A percentile compares a stretch with the other conserved stretches of the same genome.
phyloP scores from a whole-genome alignment of 2,888 invertebrate genomes.

The Polia nebulosa region DNA sequence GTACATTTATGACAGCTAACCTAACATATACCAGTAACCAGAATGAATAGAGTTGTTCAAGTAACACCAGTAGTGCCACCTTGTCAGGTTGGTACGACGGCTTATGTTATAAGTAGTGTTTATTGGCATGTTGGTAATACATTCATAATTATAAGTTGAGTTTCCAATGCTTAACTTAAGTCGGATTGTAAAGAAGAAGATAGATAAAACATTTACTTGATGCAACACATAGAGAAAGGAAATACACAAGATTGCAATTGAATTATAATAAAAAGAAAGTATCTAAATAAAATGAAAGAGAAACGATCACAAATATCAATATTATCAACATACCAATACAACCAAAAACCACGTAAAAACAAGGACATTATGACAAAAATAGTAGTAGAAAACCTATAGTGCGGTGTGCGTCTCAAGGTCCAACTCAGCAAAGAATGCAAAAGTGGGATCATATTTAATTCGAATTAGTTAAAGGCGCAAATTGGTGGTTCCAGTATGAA shows the following conservation, averaged over 20 bases:
- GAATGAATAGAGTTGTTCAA: slow-evolving; percentile 47
- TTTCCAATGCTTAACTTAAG: background rate
- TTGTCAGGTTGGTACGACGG: slow-evolving; percentile 24
- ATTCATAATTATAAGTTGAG: slow-evolving; percentile 27
- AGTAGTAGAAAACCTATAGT: no score
- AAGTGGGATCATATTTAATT: background rate
- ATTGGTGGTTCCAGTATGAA: background rate
- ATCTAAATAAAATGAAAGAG: no score
- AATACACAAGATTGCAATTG: no score
- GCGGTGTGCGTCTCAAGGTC: no score
- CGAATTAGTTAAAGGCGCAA: background rate
- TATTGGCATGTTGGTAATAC: slow-evolving; percentile 33
- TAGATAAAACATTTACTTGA: no score
- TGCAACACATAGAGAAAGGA: no score
- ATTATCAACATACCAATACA: no score
- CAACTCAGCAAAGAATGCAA: no score
- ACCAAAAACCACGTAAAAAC: no score
- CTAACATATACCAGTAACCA: slow-evolving; percentile 14
- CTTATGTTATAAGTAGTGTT: slow-evolving; percentile 38
- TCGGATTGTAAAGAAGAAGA: background rate
- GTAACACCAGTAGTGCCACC: slow-evolving; percentile 52
- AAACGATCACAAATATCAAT: no score
- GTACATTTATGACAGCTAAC: slow-evolving; percentile 60
- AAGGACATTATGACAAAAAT: no score
- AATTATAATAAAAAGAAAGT: no score